phyloP scores from a whole-genome alignment of 2,113 vertebrate species.

The Lipophrys pholis region DNA sequence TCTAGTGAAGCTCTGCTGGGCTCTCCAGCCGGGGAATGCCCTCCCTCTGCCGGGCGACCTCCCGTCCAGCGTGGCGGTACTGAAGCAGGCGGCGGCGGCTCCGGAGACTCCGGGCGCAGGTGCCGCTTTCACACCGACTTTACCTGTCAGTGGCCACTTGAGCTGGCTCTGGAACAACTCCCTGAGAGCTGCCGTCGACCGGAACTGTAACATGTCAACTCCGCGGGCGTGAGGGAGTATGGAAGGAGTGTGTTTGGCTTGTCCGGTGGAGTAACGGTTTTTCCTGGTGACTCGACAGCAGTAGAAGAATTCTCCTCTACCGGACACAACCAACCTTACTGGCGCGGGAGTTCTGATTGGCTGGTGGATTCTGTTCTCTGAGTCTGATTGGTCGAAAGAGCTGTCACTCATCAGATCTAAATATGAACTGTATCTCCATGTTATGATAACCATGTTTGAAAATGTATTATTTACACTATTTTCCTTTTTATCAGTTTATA shows the following conservation, averaged over 20 bases:
- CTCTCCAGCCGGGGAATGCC: slow-evolving; percentile 34
- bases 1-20: slow-evolving; percentile 4
- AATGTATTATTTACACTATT: no score
- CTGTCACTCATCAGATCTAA: slow-evolving; percentile 32
- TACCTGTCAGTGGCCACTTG: slow-evolving; percentile 65
- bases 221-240: background rate
- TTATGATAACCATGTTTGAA: no score
- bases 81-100: slow-evolving; percentile 42
- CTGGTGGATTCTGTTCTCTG: fast-evolving
- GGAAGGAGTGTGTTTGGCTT: background rate
- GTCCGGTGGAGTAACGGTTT: slow-evolving; percentile 48
- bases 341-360: slow-evolving; percentile 31
- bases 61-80: slow-evolving; percentile 37
- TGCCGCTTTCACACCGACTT: slow-evolving; percentile 45
- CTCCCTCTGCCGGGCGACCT: slow-evolving; percentile 31
- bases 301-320: background rate
- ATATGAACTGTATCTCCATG: no score
- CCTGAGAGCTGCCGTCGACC: slow-evolving; percentile 75
- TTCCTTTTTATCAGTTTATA: no score
- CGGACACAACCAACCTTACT: slow-evolving; percentile 31
- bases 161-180: slow-evolving; percentile 76
- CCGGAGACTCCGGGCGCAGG: slow-evolving; percentile 29
- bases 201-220: slow-evolving; percentile 81
- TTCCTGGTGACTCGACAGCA: slow-evolving; percentile 29
- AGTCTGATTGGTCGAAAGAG: slow-evolving; percentile 37